Evolutionary conservation across 2,888 invertebrate species (phyloP).

Genomic region (Rhagonycha fulva): DNA sequence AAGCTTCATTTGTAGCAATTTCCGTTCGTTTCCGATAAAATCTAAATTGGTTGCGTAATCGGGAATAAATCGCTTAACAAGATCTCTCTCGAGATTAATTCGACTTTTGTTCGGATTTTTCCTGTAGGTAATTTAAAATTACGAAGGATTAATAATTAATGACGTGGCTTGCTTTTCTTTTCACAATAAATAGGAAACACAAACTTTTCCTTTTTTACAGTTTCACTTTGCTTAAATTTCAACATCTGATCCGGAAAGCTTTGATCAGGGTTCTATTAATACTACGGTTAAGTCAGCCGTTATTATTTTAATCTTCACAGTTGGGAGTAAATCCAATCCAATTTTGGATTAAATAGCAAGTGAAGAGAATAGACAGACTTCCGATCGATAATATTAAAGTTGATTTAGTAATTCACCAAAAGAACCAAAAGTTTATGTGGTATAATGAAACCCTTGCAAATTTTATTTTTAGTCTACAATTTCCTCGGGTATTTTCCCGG

Average conservation of each 20-base stretch:
- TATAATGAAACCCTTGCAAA: not conserved
- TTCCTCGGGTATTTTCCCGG: not conserved
- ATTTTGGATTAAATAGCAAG: not conserved
- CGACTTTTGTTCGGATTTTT: not conserved
- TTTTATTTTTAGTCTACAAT: not conserved
- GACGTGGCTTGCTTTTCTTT: not conserved
- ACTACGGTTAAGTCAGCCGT: not conserved
- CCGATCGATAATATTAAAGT: not conserved
- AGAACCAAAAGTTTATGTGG: not conserved
- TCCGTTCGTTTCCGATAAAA: not conserved
- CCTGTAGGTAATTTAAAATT: not conserved
- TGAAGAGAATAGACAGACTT: not conserved
- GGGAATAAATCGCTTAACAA: not conserved
- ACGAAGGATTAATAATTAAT: not conserved
- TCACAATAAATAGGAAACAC: not conserved
- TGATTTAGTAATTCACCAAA: too few species aligned
- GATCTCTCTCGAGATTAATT: not conserved
- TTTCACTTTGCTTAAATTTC: not conserved
- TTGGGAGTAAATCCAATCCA: not conserved
- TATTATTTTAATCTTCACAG: not conserved
- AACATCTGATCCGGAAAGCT: not conserved
- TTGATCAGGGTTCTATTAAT: not conserved
- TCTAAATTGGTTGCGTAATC: not conserved
- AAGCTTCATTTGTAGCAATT: not conserved
- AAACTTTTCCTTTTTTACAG: not conserved